These are phyloP conservation scores for Athripsodes cinereus DNA, from an alignment of 2,888 invertebrate species.

Conservation along the genomic window DNA sequence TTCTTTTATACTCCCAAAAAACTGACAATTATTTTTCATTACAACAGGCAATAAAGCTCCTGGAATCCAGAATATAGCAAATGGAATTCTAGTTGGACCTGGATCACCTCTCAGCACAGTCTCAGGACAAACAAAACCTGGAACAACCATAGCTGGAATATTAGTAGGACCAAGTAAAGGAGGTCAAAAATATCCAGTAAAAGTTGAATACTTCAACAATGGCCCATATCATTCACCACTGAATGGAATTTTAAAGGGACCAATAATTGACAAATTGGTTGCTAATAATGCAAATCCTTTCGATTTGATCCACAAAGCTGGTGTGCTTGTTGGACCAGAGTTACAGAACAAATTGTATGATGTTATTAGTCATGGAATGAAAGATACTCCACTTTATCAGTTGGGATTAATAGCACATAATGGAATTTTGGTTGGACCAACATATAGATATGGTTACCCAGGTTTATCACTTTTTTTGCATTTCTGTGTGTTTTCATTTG, in stretches of 20 bases:
- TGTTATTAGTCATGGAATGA: neutral
- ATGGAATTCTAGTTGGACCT: slow-evolving; percentile 41
- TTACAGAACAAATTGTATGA: neutral
- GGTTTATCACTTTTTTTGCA: neutral
- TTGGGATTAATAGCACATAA: neutral
- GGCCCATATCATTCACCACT: neutral
- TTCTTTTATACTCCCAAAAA: too few relatives aligned
- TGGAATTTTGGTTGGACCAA: slow-evolving; percentile 1
- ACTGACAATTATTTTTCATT: neutral
- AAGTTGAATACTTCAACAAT: neutral
- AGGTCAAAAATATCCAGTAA: neutral
- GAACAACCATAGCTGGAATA: neutral
- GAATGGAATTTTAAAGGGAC: neutral
- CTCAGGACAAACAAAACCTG: slow-evolving; percentile 30
- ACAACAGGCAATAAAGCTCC: neutral
- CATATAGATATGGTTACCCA: neutral
- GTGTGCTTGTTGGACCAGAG: neutral
- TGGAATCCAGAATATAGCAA: slow-evolving; percentile 23
- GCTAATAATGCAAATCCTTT: neutral
- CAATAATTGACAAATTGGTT: neutral
- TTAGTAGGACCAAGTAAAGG: neutral
- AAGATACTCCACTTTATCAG: neutral
- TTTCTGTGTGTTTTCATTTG: too few relatives aligned
- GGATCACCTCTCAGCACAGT: slow-evolving; percentile 36
- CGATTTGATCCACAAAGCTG: neutral